These are phyloP conservation scores for Erebia epiphron DNA, from an alignment of 2,888 invertebrate genomes.

Conservation along the genomic window DNA sequence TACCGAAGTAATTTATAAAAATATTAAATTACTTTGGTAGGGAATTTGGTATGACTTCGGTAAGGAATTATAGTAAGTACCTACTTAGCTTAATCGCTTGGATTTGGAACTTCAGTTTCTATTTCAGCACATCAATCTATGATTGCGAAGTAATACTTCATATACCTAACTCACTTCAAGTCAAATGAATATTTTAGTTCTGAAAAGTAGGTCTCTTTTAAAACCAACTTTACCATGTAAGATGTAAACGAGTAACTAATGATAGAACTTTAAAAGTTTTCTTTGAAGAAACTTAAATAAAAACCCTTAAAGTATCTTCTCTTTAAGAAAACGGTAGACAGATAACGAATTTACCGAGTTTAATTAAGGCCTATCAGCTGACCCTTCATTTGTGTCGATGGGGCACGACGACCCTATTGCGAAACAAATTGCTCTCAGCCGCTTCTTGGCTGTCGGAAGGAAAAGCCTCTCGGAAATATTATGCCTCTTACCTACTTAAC, in stretches of 20 bases:
- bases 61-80: too few relatives aligned
- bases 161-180: too few relatives aligned
- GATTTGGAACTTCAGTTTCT: too few relatives aligned
- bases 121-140: too few relatives aligned
- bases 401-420: slow-evolving; percentile 70
- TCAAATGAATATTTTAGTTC: too few relatives aligned
- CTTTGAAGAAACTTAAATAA: slow-evolving; percentile 7
- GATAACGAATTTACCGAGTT: slow-evolving; percentile 67
- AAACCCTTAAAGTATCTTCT: slow-evolving; percentile 20
- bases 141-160: too few relatives aligned
- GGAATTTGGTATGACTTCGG: too few relatives aligned
- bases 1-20: too few relatives aligned
- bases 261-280: not conserved
- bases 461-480: slow-evolving; percentile 45
- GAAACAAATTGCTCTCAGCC: slow-evolving; percentile 67
- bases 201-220: not conserved
- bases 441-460: slow-evolving; percentile 56
- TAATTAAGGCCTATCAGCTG: slow-evolving; percentile 76
- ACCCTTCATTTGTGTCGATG: slow-evolving; percentile 77
- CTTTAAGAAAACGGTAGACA: slow-evolving; percentile 40
- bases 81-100: too few relatives aligned
- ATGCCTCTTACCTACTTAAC: slow-evolving; percentile 15
- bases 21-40: too few relatives aligned
- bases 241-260: not conserved
- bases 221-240: not conserved